Evolutionary conservation across 2,888 invertebrate genomes (phyloP).

Genomic region (Holacanthella duospinosa): DNA sequence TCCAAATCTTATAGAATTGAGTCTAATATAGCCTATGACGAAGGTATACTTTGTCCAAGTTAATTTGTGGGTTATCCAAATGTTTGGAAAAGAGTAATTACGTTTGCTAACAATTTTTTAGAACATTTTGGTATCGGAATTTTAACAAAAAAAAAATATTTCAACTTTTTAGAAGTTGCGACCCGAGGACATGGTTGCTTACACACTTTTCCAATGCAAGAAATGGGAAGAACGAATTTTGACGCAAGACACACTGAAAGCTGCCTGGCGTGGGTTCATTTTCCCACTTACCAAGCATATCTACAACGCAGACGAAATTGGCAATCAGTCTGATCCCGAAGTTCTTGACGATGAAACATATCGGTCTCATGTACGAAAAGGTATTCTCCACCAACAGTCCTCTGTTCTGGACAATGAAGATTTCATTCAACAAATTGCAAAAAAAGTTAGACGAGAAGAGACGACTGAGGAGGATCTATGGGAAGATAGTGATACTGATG

Average conservation of each 20-base stretch:
- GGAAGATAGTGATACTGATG: not conserved
- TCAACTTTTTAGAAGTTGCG: conserved; percentile 22
- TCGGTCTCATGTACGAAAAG: not conserved
- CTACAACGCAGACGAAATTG: not conserved
- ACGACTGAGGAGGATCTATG: not conserved
- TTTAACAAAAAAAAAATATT: conserved; percentile 1
- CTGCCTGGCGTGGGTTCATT: conserved; percentile 8
- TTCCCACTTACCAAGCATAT: conserved; percentile 9
- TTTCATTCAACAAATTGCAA: not conserved
- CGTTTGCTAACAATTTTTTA: too few species aligned
- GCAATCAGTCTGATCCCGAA: conserved; percentile 4
- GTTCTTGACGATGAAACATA: not conserved
- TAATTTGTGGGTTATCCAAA: too few species aligned
- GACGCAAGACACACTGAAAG: not conserved
- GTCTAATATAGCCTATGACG: too few species aligned
- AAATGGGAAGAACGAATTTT: conserved; percentile 13
- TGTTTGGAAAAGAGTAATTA: too few species aligned
- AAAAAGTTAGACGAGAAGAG: not conserved
- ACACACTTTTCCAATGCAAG: conserved; percentile 11
- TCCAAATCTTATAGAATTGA: too few species aligned
- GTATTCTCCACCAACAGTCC: not conserved
- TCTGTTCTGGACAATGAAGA: not conserved
- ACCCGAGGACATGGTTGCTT: conserved; percentile 26
- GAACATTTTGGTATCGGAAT: too few species aligned
- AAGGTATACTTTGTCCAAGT: too few species aligned